Conservation (phyloP, 2,888 invertebrate genomes). For the Cryptocheilus praepositus region DNA sequence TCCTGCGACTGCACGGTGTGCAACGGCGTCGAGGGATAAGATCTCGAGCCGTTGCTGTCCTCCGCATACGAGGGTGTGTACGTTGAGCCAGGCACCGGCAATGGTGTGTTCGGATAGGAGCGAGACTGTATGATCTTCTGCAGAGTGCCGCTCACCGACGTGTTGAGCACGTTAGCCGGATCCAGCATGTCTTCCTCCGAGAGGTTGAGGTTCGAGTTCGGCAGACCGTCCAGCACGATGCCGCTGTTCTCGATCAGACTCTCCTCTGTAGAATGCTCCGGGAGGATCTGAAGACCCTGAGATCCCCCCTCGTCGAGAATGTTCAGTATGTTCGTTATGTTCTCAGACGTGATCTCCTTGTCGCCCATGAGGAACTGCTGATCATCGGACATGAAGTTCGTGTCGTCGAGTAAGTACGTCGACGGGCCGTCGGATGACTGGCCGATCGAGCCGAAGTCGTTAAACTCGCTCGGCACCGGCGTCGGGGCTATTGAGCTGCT, state of each 20-base stretch:
- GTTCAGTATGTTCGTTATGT: constrained; percentile 81
- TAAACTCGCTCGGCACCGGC: constrained; percentile 84
- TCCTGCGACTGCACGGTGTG: constrained; percentile 62
- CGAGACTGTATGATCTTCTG: constrained; percentile 70
- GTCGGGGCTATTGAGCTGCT: constrained; percentile 82
- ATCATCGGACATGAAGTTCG: constrained; percentile 66
- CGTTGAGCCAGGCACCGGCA: constrained; percentile 62
- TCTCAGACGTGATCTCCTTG: constrained; percentile 77
- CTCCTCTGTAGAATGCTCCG: constrained; percentile 54
- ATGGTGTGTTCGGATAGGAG: constrained; percentile 73
- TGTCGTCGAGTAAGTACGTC: constrained; percentile 68
- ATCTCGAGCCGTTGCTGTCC: constrained; percentile 78
- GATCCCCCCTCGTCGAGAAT: constrained; percentile 76
- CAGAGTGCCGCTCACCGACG: constrained; percentile 53
- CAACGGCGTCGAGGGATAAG: constrained; percentile 86
- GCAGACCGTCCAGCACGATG: constrained; percentile 53
- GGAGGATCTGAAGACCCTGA: constrained; percentile 57
- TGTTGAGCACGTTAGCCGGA: constrained; percentile 59
- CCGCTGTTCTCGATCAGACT: constrained; percentile 53
- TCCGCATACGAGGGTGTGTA: constrained; percentile 63
- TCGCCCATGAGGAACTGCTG: constrained; percentile 68
- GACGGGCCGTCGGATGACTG: constrained; percentile 77
- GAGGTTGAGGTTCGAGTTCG: constrained; percentile 60
- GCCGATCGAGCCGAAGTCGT: constrained; percentile 81
- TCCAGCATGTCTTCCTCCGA: constrained; percentile 54